These are phyloP conservation scores for Euwallacea fornicatus DNA, from an alignment of 1,140 invertebrate genomes.

Conservation along the genomic window DNA sequence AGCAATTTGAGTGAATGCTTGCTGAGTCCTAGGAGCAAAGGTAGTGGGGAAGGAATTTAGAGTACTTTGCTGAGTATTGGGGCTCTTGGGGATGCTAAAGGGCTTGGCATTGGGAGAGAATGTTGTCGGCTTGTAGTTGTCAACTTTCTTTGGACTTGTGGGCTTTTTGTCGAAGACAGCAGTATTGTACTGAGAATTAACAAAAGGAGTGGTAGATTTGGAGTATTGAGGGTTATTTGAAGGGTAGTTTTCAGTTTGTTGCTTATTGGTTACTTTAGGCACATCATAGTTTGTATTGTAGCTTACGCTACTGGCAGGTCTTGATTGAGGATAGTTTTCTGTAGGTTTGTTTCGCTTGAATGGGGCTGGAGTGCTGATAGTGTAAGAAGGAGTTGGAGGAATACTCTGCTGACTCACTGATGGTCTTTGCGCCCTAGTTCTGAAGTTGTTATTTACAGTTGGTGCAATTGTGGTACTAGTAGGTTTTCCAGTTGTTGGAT, in stretches of 20 bases:
- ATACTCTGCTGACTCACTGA: slow-evolving; percentile 36
- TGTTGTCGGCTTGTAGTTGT: slow-evolving; percentile 46
- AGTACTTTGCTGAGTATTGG: slow-evolving; percentile 14
- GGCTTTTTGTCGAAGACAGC: slow-evolving; percentile 40
- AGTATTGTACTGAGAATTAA: slow-evolving; percentile 20
- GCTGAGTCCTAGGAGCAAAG: slow-evolving; percentile 48
- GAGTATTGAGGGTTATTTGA: slow-evolving; percentile 41
- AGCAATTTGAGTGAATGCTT: slow-evolving; percentile 44
- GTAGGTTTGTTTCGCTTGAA: slow-evolving; percentile 46
- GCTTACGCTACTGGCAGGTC: slow-evolving; percentile 15
- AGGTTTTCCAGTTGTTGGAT: slow-evolving; percentile 57
- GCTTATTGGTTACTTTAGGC: slow-evolving; percentile 32
- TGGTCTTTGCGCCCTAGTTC: slow-evolving; percentile 39
- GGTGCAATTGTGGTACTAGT: slow-evolving; percentile 46
- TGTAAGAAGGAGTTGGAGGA: slow-evolving; percentile 39
- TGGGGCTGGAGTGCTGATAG: slow-evolving; percentile 49
- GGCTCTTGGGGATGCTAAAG: slow-evolving; percentile 32
- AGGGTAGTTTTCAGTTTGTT: slow-evolving; percentile 40
- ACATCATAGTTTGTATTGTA: slow-evolving; percentile 34
- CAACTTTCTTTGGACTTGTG: slow-evolving; percentile 41
- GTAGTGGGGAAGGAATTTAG: slow-evolving; percentile 44
- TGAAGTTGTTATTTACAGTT: slow-evolving; percentile 43
- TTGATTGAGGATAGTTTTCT: slow-evolving; percentile 44
- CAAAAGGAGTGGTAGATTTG: slow-evolving; percentile 26
- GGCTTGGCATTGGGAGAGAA: slow-evolving; percentile 48